Conservation (phyloP, 2,113 vertebrate species). For the Gambusia holbrooki region DNA sequence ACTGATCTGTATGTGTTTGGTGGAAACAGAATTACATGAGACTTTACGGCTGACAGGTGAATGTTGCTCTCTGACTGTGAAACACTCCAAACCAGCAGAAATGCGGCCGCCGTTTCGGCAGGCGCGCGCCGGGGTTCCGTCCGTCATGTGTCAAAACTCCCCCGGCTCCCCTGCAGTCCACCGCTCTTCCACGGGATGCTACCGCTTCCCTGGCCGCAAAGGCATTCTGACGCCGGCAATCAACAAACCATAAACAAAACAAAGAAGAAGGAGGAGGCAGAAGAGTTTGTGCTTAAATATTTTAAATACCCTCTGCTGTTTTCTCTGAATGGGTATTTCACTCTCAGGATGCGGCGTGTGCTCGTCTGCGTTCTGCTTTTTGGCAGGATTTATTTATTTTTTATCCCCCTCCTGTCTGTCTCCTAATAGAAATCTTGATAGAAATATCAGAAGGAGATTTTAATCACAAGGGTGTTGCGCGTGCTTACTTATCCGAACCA, state of each 20-base stretch:
- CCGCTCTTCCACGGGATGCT: conserved; percentile 32
- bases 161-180: conserved; percentile 39
- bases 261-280: conserved; percentile 36
- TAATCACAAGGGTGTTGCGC: conserved; percentile 95
- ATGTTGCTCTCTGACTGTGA: conserved; percentile 51
- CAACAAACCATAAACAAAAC: conserved; percentile 74
- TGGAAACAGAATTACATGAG: conserved; percentile 68
- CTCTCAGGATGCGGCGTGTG: conserved; percentile 61
- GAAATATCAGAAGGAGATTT: conserved; percentile 96
- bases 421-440: conserved; percentile 91
- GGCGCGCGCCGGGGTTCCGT: conserved; percentile 39
- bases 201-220: conserved; percentile 48
- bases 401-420: conserved; percentile 81
- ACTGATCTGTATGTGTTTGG: not conserved
- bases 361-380: conserved; percentile 74
- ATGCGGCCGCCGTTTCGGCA: conserved; percentile 54
- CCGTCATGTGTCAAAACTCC: conserved; percentile 47
- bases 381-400: conserved; percentile 75
- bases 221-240: conserved; percentile 63
- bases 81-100: conserved; percentile 36
- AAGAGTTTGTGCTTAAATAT: conserved; percentile 77
- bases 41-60: conserved; percentile 65
- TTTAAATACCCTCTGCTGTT: conserved; percentile 74
- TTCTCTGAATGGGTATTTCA: conserved; percentile 60
- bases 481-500: conserved; percentile 90